Percentiles rank a stretch among this genome's conserved stretches.
Evolutionary conservation across 2,113 vertebrate species (phyloP).

Genomic region (Numida meleagris): DNA sequence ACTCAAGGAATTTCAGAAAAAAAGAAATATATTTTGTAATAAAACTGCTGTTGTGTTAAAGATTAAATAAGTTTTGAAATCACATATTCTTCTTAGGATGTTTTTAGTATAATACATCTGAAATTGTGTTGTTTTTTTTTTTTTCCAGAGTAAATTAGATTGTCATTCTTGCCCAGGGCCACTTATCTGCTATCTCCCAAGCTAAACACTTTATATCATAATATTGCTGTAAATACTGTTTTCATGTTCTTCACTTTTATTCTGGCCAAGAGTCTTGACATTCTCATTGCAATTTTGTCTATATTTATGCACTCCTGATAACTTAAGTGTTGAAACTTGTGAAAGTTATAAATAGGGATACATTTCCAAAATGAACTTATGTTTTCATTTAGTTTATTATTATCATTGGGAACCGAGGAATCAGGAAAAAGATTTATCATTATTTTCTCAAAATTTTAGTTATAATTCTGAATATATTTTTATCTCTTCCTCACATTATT

Average conservation of each 20-base stretch:
- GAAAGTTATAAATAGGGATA: neutral
- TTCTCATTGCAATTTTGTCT: neutral
- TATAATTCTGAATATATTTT: neutral
- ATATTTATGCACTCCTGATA: neutral
- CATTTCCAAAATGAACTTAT: neutral
- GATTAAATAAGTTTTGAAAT: neutral
- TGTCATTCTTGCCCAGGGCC: neutral
- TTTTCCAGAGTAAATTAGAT: neutral
- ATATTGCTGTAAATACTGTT: neutral
- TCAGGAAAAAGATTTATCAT: neutral
- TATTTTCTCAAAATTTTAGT: neutral
- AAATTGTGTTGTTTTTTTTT: neutral
- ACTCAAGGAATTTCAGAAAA: conserved; percentile 2
- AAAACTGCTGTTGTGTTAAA: neutral
- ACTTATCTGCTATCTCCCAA: neutral
- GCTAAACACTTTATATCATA: neutral
- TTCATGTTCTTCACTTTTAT: neutral
- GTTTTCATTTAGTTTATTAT: neutral
- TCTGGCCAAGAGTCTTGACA: neutral
- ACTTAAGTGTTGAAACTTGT: neutral
- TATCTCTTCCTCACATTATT: neutral
- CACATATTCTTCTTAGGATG: neutral
- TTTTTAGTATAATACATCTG: neutral
- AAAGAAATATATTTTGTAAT: neutral
- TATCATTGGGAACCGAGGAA: neutral